phyloP scores from a whole-genome alignment of 2,113 vertebrate species.

The human (Homo sapiens) region DNA sequence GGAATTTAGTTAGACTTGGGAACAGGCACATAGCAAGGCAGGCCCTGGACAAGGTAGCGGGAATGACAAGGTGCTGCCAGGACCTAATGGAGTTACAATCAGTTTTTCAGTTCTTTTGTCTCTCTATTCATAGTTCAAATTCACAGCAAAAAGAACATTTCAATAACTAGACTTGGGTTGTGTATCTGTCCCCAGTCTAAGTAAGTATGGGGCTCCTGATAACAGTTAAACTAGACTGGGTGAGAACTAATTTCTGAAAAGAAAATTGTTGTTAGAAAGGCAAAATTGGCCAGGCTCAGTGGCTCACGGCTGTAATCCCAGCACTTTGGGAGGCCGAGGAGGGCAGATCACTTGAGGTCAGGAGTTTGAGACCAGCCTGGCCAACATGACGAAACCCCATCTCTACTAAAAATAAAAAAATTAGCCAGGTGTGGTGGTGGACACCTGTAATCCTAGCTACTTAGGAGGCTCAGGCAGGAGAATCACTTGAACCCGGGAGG shows the following conservation, averaged over 20 bases:
- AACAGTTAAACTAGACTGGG: background rate
- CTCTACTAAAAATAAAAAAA: no score
- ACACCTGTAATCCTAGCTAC: no score
- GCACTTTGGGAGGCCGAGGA: no score
- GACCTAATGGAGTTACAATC: background rate
- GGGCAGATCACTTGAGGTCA: no score
- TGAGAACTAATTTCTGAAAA: constrained; percentile 2
- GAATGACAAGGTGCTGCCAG: background rate
- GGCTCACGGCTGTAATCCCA: no score
- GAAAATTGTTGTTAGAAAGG: background rate
- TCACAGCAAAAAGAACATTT: background rate
- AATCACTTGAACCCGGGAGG: no score
- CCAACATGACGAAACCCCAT: no score
- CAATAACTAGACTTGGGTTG: background rate
- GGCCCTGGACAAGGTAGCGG: background rate
- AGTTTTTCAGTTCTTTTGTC: background rate
- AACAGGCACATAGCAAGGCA: background rate
- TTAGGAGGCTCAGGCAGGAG: no score
- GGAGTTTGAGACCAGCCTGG: no score
- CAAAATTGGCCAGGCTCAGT: background rate
- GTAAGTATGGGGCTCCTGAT: background rate
- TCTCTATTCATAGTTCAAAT: background rate
- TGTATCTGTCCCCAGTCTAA: background rate
- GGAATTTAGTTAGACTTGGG: background rate
- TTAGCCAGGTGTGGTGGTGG: no score